Conservation (phyloP, 2,797 vertebrate genomes). For the Pseudomugil gertrudae region DNA sequence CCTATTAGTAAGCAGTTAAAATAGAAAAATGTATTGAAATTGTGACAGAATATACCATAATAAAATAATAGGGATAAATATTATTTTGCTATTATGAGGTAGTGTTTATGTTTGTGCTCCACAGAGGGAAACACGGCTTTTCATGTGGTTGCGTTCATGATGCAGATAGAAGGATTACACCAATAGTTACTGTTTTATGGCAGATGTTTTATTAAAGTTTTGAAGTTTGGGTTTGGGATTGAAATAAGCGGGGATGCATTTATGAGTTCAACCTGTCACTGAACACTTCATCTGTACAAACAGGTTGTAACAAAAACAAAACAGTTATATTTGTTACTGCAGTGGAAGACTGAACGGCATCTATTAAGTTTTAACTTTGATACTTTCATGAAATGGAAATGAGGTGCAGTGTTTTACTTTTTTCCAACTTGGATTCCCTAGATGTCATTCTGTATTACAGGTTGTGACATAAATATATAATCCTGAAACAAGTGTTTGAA, state of each 20-base stretch:
- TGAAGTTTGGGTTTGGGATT: neutral
- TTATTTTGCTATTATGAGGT: neutral
- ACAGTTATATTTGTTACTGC: too few relatives aligned
- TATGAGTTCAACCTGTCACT: neutral
- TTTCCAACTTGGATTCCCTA: neutral
- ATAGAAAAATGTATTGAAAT: neutral
- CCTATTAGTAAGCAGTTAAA: neutral
- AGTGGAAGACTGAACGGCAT: neutral
- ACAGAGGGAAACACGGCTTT: too few relatives aligned
- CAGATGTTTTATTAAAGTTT: neutral
- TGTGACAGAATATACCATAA: neutral
- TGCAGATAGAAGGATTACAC: neutral
- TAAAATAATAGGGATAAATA: neutral
- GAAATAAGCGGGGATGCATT: neutral
- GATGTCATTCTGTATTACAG: neutral
- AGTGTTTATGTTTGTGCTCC: neutral
- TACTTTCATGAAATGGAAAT: neutral
- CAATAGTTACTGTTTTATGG: neutral
- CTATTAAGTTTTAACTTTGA: neutral
- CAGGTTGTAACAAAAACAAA: neutral
- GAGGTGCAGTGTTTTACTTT: neutral
- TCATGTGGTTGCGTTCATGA: neutral
- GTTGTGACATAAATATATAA: neutral
- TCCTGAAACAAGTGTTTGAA: neutral
- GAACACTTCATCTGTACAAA: neutral